These are phyloP conservation scores for Eupsilia transversa DNA, from an alignment of 2,888 invertebrate genomes.

Conservation along the genomic window DNA sequence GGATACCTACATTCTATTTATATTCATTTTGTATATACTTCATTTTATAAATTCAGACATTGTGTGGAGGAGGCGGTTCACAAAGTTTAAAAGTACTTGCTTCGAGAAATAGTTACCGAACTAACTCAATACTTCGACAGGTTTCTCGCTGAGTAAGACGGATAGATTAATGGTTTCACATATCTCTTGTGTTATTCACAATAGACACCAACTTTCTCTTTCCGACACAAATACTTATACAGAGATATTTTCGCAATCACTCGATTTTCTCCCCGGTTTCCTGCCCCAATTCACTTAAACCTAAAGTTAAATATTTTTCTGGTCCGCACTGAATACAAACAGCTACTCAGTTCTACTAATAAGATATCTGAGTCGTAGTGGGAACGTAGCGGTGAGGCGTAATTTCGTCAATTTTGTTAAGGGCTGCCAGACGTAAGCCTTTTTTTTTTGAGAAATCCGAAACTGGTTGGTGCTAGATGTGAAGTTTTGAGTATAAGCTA, in stretches of 20 bases:
- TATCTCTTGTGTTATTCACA: conserved; percentile 68
- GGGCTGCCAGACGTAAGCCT: conserved; percentile 27
- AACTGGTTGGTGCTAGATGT: neutral
- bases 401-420: conserved; percentile 52
- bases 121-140: conserved; percentile 64
- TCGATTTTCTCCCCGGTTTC: conserved; percentile 71
- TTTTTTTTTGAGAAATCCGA: conserved; percentile 7
- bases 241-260: conserved; percentile 70
- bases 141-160: conserved; percentile 60
- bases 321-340: conserved; percentile 69
- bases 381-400: conserved; percentile 55
- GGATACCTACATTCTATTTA: neutral
- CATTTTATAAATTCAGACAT: neutral
- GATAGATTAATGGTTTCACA: conserved; percentile 66
- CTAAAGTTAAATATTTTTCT: conserved; percentile 72
- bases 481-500: neutral
- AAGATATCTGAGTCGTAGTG: conserved; percentile 63
- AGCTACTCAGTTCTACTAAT: conserved; percentile 70
- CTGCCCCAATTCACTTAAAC: conserved; percentile 76
- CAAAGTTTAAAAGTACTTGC: conserved; percentile 64
- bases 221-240: conserved; percentile 67
- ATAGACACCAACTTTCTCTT: conserved; percentile 68
- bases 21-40: neutral
- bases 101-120: conserved; percentile 61
- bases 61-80: conserved; percentile 28